These are phyloP conservation scores for Eira barbara DNA, from an alignment of 2,113 vertebrate genomes.

Conservation along the genomic window DNA sequence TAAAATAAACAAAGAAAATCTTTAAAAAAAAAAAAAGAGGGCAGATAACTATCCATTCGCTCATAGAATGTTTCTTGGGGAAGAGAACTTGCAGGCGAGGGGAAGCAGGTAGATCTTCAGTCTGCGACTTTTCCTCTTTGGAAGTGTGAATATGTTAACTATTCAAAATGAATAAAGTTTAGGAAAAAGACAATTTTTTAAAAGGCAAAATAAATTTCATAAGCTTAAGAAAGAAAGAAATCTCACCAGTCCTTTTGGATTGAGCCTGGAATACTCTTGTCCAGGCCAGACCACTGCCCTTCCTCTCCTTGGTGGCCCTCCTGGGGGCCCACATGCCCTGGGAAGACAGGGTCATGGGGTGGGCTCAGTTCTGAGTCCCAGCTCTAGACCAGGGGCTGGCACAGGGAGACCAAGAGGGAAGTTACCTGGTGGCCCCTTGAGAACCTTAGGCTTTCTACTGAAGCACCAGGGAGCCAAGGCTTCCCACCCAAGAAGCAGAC, in stretches of 20 bases:
- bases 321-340: background rate
- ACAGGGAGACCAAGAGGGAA: background rate
- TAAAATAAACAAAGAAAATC: background rate
- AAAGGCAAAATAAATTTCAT: constrained; percentile 18
- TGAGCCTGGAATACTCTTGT: background rate
- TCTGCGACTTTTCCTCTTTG: background rate
- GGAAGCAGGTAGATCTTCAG: background rate
- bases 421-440: background rate
- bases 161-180: constrained; percentile 8
- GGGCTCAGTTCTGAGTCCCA: background rate
- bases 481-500: background rate
- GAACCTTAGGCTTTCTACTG: background rate
- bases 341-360: background rate
- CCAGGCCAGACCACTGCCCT: background rate
- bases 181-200: background rate
- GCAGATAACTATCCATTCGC: background rate
- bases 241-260: background rate
- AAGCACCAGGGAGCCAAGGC: background rate
- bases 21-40: background rate
- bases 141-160: background rate
- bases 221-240: constrained; percentile 10
- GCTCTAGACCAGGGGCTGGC: background rate
- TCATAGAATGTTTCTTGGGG: background rate
- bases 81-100: background rate
- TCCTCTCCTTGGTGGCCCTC: background rate